Evolutionary conservation across 2,797 vertebrate species (phyloP), one percentile per base, ranked within the genome.

Genomic region (Okamejei kenojei): DNA sequence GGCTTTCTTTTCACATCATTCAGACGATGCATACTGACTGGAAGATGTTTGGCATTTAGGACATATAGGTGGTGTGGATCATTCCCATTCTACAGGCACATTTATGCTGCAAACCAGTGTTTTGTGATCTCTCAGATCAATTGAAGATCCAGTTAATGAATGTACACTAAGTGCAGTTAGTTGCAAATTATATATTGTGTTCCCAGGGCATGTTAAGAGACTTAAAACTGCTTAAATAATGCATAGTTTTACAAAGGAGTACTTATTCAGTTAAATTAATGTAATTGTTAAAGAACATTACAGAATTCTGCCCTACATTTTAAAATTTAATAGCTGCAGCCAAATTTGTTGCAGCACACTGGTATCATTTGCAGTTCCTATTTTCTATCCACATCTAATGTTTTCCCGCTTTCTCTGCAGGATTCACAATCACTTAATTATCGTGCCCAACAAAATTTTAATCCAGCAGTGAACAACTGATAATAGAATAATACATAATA

Each of bases 231-330:
- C 73, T 94, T 84, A 93, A 94, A 95, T 95, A 95, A 95, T 94
- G 94, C 93, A 95, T 95, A 94, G 95, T 95, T 94, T 95, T 94
- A 32, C 90, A 94, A 93, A 73, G 77, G 61, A 93, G 93, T 94
- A 95, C 95, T 94, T 95, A 90, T 94, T 95, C 93, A 94, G 93
- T 94, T 95, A 94, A 95, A 93, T 94, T 15, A 71, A 90, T 35
- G 35, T 90, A 73, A 90, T 90, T 90, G 63, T 17, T n/a, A 68
- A 4, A 32, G 86, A 68, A 9, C n/a, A 15, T 21, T 90, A 65
- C 35, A 32, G 19, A 19, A 90, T 17, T 38, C 21, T 9, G 88
- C 29, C 19, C 65, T 38, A 32, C 9, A 21, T 71, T 90, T 90
- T 88, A 88, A 88, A 32, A 68, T 68, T 1, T 19, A 88, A 32